Percentiles rank a stretch among this genome's conserved stretches.
phyloP scores from a whole-genome alignment of 2,113 vertebrate genomes.

The Callionymus lyra region DNA sequence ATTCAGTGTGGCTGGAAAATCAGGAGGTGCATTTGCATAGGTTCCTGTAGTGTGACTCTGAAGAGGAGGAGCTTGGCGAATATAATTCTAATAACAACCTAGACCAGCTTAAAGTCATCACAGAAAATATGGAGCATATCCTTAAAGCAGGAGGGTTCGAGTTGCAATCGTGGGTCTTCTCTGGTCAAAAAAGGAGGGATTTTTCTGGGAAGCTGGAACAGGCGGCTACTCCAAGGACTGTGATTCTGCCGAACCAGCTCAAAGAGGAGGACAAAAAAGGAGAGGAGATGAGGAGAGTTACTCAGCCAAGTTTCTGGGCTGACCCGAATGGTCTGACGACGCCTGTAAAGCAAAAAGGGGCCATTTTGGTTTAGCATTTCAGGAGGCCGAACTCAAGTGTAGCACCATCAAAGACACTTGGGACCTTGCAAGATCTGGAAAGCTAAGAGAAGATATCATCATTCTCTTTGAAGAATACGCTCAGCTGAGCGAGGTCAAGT shows the following conservation, averaged over 20 bases:
- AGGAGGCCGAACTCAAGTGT: too few species aligned
- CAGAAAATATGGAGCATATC: background rate
- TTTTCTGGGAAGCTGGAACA: too few species aligned
- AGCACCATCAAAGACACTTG: too few species aligned
- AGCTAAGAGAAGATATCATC: too few species aligned
- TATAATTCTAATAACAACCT: slow-evolving; percentile 4
- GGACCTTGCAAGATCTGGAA: too few species aligned
- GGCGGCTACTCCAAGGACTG: too few species aligned
- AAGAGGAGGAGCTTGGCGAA: background rate
- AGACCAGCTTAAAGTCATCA: background rate
- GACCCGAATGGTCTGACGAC: too few species aligned
- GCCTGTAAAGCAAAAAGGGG: too few species aligned
- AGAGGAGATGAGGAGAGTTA: slow-evolving; percentile 2
- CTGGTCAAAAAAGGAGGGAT: slow-evolving; percentile 1
- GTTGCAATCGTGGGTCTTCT: slow-evolving; percentile 2
- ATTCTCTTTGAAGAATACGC: too few species aligned
- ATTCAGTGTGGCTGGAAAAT: slow-evolving; percentile 21
- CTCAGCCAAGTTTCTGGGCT: too few species aligned
- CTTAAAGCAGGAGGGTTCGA: background rate
- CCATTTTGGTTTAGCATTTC: too few species aligned
- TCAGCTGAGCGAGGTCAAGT: too few species aligned
- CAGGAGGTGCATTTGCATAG: slow-evolving; percentile 11
- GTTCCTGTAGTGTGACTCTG: slow-evolving; percentile 15
- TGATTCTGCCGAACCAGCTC: background rate
- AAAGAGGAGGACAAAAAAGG: background rate